Percentiles rank a stretch among this genome's conserved stretches.
phyloP scores from a whole-genome alignment of 2,113 vertebrate species.

The Pterocles orientalis region DNA sequence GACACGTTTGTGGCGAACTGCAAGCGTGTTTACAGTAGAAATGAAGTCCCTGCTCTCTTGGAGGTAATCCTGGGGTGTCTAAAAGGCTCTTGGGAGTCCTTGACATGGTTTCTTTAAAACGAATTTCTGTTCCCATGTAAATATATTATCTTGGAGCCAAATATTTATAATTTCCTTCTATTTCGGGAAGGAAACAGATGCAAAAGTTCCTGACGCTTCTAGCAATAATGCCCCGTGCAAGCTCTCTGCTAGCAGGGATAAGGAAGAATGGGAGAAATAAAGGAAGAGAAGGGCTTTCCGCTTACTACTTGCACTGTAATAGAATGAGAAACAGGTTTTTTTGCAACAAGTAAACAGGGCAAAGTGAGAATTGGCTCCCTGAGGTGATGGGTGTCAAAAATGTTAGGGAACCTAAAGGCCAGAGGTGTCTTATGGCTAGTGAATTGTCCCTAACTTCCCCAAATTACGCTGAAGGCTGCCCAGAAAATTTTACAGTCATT shows the following conservation, averaged over 20 bases:
- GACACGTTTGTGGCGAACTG: conserved; percentile 42
- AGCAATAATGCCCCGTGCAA: neutral
- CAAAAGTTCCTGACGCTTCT: conserved; percentile 1
- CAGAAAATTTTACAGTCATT: conserved; percentile 34
- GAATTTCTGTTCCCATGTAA: conserved; percentile 16
- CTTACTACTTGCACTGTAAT: neutral
- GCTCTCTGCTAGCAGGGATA: neutral
- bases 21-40: neutral
- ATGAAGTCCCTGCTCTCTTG: conserved; percentile 46
- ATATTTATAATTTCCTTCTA: neutral
- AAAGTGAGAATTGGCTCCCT: neutral
- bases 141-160: conserved; percentile 22
- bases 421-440: conserved; percentile 35
- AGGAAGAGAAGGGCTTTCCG: neutral
- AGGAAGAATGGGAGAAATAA: neutral
- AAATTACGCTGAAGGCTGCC: neutral
- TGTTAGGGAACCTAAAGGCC: conserved; percentile 31
- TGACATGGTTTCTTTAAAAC: conserved; percentile 28
- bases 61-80: conserved; percentile 28
- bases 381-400: conserved; percentile 28
- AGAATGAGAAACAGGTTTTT: conserved; percentile 19
- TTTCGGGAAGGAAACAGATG: conserved; percentile 2
- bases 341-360: neutral
- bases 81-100: conserved; percentile 30
- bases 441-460: conserved; percentile 1